Percentiles rank a stretch among this genome's conserved stretches.
phyloP scores from a whole-genome alignment of 2,113 vertebrate species.

The Passer domesticus region DNA sequence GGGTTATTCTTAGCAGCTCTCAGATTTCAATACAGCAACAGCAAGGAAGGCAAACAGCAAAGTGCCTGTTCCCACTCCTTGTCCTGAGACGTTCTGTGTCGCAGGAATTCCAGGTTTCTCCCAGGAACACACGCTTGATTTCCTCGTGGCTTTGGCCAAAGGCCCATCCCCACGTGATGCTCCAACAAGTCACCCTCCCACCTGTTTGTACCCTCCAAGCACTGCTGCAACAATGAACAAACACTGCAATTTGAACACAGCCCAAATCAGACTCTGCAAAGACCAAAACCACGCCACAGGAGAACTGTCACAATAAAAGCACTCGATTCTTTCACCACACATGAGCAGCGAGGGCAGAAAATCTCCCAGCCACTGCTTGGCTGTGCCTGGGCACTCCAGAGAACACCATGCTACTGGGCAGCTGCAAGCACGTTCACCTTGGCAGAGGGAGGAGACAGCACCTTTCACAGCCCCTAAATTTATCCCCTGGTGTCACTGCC shows the following conservation, averaged over 20 bases:
- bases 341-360: background rate
- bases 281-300: background rate
- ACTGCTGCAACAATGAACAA: background rate
- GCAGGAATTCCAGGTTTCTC: background rate
- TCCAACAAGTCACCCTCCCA: background rate
- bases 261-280: background rate
- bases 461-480: slow-evolving; percentile 17
- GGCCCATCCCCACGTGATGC: background rate
- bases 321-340: background rate
- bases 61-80: slow-evolving; percentile 10
- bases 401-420: background rate
- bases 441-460: background rate
- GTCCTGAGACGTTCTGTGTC: background rate
- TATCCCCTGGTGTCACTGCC: background rate
- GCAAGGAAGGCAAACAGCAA: slow-evolving; percentile 38
- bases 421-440: background rate
- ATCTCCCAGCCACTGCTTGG: background rate
- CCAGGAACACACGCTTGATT: background rate
- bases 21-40: slow-evolving; percentile 75
- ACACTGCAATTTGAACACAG: background rate
- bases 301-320: background rate
- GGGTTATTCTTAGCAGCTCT: slow-evolving; percentile 81
- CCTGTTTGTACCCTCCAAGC: background rate
- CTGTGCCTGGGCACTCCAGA: background rate
- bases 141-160: background rate